Evolutionary conservation across 2,888 invertebrate species (phyloP), one percentile per base, ranked within the genome.

Genomic region (Ashinkailepas kermadecensis): DNA sequence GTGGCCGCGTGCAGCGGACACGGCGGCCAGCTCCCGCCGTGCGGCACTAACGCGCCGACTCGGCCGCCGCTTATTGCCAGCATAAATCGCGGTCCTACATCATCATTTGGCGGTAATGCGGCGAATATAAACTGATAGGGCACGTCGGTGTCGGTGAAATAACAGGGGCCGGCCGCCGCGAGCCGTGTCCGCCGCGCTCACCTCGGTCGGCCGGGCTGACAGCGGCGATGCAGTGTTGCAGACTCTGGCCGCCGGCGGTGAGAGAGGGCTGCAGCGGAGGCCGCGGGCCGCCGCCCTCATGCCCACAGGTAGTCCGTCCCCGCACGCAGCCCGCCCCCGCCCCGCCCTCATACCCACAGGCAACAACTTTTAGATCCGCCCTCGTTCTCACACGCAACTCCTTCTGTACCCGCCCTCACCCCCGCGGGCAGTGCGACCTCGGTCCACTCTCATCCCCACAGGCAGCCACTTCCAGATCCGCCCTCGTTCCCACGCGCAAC

Each of bases 101-200:
- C 70, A 70, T 70, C 70, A 70, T 70, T 70, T 70, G 39, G 11
- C 25, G 39, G 15, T 70, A 70, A 70, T 39, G 70, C 70, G 70
- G 70, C 23, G 70, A 70, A 39, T 70, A 70, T 70, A 70, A 70
- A 70, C 70, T 70, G 39, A 70, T 70, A 70, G 39, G 39, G 70
- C 70, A 15, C 70, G 39, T 13, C 23, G 23, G 23, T 23, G 10
- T 10, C 11, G 10, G 15, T 15, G 15, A 70, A 70, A 39, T 70
- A 23, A 62, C 70, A 39, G 70, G 70, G 15, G 70, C 7, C 39
- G 70, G 15, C 39, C 39, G 25, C 70, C 25, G 70, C 70, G 13
- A 39, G 70, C 7, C 39, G 39, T 4, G 39, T 4, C 4, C 39
- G 70, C 7, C 39, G 39, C 39, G 39, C 39, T 39, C 39, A 4